Evolutionary conservation across 2,113 vertebrate genomes (phyloP), one percentile per base, ranked within the genome.

Genomic region (Paratilapia polleni): DNA sequence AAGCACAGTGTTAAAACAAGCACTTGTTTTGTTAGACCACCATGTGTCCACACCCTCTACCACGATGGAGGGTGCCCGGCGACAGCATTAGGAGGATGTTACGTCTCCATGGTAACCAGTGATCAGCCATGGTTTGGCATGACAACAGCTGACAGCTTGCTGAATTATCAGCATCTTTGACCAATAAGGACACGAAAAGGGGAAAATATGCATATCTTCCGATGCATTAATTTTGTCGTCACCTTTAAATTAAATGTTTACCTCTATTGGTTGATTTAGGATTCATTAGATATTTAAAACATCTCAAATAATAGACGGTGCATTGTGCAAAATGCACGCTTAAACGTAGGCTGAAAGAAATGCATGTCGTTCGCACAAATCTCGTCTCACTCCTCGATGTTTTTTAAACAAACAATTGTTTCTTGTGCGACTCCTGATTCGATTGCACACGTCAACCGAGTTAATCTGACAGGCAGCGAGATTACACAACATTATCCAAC

Each of bases 51-150:
- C 81, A 82, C 64, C 81, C 87, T 81, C 49, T 70, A 63, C 66
- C 68, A 78, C 56, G 13, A 58, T 24, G 24, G 9, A 87, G 31
- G 49, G 61, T 75, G 90, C 88, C 63, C 89, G 59, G 91, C 87
- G 88, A 91, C 89, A 86, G 70, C 58, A 68, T 49, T n/a, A 41
- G 68, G 61, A 88, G 81, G 83, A 92, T 89, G 87, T 64, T 87
- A 62, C 31, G 85, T 95, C 70, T 73, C 92, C 89, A 92, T 92
- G 84, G 92, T 58, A 93, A 94, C 93, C 64, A 36, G 31, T 28
- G 63, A 91, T 90, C 84, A 62, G 49, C 77, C 41, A 62, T 76
- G 63, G 81, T 82, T 63, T 11, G 6, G 83, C 79, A 78, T 70
- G 78, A 84, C 0, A 6, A 61, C 26, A 31, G 20, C 19, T 79